Evolutionary conservation across 2,888 invertebrate genomes (phyloP).

Genomic region (Zele albiditarsus): DNA sequence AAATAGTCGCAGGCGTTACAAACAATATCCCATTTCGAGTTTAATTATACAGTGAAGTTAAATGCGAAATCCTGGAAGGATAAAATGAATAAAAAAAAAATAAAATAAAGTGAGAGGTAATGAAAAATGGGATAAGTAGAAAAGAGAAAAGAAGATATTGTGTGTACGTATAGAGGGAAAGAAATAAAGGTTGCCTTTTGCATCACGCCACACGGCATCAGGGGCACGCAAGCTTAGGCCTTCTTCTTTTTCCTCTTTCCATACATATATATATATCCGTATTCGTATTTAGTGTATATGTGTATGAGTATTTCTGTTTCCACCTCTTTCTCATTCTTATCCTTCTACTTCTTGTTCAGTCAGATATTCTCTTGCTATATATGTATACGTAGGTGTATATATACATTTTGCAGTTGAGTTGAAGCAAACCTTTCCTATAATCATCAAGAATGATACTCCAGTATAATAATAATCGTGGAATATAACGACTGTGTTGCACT

Average conservation of each 20-base stretch:
- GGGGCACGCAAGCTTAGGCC: conserved; percentile 61
- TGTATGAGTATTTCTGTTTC: background rate
- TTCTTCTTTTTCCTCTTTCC: conserved; percentile 42
- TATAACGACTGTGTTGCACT: conserved; percentile 55
- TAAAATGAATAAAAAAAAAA: conserved; percentile 41
- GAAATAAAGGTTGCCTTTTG: conserved; percentile 51
- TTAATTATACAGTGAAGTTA: conserved; percentile 62
- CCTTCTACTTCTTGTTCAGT: conserved; percentile 43
- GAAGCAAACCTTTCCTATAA: conserved; percentile 57
- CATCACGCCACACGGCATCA: conserved; percentile 59
- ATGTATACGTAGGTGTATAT: conserved; percentile 28
- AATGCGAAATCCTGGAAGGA: conserved; percentile 56
- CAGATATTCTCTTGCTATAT: conserved; percentile 11
- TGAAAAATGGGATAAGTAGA: conserved; percentile 41
- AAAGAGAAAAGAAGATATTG: conserved; percentile 39
- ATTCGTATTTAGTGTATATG: conserved; percentile 31
- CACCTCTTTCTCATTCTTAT: conserved; percentile 22
- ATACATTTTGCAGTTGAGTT: conserved; percentile 41
- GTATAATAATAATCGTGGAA: conserved; percentile 62
- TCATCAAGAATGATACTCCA: conserved; percentile 62
- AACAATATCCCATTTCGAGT: conserved; percentile 62
- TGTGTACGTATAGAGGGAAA: conserved; percentile 37
- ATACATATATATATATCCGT: conserved; percentile 17
- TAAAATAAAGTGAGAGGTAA: conserved; percentile 23
- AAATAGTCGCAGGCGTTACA: conserved; percentile 50